These are phyloP conservation scores for Talpa occidentalis DNA, from an alignment of 2,113 vertebrate species.

Conservation along the genomic window DNA sequence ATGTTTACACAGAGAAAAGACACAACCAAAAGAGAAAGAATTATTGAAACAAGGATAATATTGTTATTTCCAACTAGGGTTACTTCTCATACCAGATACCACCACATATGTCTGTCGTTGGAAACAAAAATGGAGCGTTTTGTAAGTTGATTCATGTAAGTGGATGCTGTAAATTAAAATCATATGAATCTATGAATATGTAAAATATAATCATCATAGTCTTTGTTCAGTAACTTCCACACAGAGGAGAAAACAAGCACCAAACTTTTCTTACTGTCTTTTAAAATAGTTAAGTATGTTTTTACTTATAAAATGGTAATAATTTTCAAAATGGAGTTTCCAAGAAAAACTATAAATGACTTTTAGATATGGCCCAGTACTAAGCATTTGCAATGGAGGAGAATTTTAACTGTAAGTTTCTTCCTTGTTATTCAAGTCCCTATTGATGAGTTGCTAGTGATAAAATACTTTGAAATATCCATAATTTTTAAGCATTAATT, in stretches of 20 bases:
- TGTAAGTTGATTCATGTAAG: background rate
- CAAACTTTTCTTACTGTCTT: background rate
- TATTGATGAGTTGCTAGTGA: background rate
- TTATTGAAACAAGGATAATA: constrained; percentile 29
- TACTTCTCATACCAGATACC: background rate
- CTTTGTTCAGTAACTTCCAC: background rate
- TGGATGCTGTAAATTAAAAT: background rate
- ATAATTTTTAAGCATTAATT: background rate
- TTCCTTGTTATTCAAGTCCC: background rate
- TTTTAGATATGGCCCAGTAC: background rate
- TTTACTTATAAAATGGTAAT: constrained; percentile 20
- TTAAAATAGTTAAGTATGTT: background rate
- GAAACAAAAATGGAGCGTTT: background rate
- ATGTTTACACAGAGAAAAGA: constrained; percentile 69
- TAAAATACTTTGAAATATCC: background rate
- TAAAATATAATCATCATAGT: background rate
- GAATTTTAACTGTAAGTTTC: background rate
- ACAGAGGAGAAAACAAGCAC: background rate
- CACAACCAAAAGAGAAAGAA: background rate
- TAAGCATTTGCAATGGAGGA: background rate
- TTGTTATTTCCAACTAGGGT: background rate
- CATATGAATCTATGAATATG: background rate
- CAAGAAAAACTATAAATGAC: background rate
- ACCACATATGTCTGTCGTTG: background rate
- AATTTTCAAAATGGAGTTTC: background rate